Evolutionary conservation across 1,140 invertebrate genomes (phyloP).

Genomic region (Brachystomella parvula): DNA sequence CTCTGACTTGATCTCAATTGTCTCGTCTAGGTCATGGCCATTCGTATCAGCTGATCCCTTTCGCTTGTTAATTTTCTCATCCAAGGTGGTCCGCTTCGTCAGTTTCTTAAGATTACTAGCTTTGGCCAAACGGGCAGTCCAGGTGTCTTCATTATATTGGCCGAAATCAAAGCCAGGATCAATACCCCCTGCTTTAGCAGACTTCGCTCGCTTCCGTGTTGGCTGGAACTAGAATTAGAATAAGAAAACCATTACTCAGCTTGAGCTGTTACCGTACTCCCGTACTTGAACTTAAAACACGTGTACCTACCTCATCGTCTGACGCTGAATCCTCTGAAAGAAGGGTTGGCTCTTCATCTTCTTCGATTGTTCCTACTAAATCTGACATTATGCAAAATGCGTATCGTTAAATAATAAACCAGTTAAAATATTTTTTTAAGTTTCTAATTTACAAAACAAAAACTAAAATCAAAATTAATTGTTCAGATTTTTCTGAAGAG

Average conservation of each 20-base stretch:
- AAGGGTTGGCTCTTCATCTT: conserved; percentile 24
- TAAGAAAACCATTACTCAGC: conserved; percentile 6
- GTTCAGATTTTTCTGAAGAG: no score
- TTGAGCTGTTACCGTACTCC: not conserved
- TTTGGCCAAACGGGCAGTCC: conserved; percentile 16
- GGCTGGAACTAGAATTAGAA: conserved; percentile 31
- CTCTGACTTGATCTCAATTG: conserved; percentile 19
- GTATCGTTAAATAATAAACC: no score
- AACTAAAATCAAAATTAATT: no score
- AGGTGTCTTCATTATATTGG: conserved; percentile 25
- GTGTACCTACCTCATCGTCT: conserved; percentile 29
- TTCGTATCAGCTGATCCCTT: conserved; percentile 9
- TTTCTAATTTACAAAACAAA: no score
- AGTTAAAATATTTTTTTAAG: no score
- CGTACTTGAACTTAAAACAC: not conserved
- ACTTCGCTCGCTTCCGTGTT: conserved; percentile 26
- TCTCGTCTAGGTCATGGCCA: conserved; percentile 5
- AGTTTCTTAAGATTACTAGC: conserved; percentile 9
- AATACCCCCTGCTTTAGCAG: conserved; percentile 18
- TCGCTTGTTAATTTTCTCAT: conserved; percentile 40
- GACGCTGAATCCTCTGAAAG: conserved; percentile 34
- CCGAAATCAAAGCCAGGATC: conserved; percentile 29
- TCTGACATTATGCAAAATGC: conserved; percentile 11
- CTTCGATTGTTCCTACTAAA: conserved; percentile 34
- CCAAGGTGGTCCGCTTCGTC: conserved; percentile 18